Conservation (phyloP, 2,888 invertebrate genomes). For the Caenorhabditis becei region DNA sequence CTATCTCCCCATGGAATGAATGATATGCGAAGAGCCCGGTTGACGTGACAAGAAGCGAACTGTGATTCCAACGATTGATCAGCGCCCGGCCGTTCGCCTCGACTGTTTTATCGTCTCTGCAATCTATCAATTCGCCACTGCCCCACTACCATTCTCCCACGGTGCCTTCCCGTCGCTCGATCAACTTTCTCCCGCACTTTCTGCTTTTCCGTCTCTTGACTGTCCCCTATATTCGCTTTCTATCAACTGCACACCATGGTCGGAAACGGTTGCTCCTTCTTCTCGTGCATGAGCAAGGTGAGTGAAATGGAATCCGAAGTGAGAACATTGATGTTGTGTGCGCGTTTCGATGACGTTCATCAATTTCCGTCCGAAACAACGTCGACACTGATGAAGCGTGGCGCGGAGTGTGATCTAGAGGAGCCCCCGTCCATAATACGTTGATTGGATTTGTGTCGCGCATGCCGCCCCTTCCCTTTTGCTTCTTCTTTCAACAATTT, state of each 20-base stretch:
- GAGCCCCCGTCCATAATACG: conserved; percentile 22
- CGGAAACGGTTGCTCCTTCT: conserved; percentile 23
- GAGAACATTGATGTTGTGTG: not conserved
- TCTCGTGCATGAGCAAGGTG: conserved; percentile 42
- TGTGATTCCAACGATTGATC: conserved; percentile 20
- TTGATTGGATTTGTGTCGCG: conserved; percentile 51
- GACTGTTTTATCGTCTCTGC: conserved; percentile 38
- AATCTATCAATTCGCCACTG: conserved; percentile 34
- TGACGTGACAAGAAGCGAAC: not conserved
- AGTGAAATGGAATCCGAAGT: not conserved
- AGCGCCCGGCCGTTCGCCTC: not conserved
- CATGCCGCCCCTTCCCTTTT: conserved; percentile 3
- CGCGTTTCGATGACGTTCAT: conserved; percentile 28
- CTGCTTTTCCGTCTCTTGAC: not conserved
- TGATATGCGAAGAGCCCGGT: not conserved
- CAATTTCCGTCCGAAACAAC: conserved; percentile 42
- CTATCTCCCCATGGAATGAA: not conserved
- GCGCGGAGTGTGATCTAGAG: conserved; percentile 23
- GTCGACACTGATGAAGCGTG: conserved; percentile 21
- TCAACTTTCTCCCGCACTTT: not conserved
- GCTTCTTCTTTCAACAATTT: conserved; percentile 3
- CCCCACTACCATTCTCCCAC: conserved; percentile 27
- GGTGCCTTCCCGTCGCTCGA: conserved; percentile 15
- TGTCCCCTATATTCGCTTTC: not conserved
- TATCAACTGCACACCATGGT: conserved; percentile 9